These are phyloP conservation scores for Holothuria scabra DNA, from an alignment of 53 echinoderm and acorn worm genomes.

Conservation along the genomic window DNA sequence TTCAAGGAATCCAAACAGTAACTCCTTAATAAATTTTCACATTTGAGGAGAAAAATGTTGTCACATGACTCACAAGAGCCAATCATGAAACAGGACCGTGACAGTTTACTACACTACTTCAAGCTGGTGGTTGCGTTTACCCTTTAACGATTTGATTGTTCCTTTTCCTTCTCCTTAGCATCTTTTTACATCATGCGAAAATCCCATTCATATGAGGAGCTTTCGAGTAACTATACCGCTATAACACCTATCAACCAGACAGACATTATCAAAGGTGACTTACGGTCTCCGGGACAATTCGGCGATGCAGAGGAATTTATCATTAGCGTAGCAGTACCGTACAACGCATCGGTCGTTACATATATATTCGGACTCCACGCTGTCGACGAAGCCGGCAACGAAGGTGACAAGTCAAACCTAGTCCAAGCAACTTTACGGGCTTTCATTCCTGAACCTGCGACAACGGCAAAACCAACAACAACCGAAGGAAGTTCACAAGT, in stretches of 20 bases:
- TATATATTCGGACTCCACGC: slow-evolving; percentile 58
- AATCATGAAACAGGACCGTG: too few species aligned
- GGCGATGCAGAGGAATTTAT: slow-evolving; percentile 43
- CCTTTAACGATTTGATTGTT: too few species aligned
- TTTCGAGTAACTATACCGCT: not conserved
- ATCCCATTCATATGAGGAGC: slow-evolving; percentile 39
- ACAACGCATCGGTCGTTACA: slow-evolving; percentile 32
- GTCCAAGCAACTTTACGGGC: slow-evolving; percentile 46
- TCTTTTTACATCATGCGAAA: slow-evolving; percentile 37
- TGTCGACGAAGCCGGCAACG: slow-evolving; percentile 42
- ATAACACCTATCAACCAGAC: slow-evolving; percentile 36
- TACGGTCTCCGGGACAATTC: slow-evolving; percentile 29
- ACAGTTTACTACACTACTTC: too few species aligned
- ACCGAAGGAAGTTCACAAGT: too few species aligned
- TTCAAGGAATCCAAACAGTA: too few species aligned
- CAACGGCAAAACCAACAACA: not conserved
- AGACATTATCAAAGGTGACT: slow-evolving; percentile 36
- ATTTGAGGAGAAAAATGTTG: too few species aligned
- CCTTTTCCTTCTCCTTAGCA: slow-evolving; percentile 5
- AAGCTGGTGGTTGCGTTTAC: too few species aligned
- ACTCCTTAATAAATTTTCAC: too few species aligned
- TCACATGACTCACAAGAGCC: too few species aligned
- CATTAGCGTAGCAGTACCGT: slow-evolving; percentile 32
- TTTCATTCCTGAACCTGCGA: slow-evolving; percentile 21
- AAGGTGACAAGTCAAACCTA: slow-evolving; percentile 41